These are phyloP conservation scores for Caenorhabditis brenneri DNA, from an alignment of 1,140 invertebrate species.

Conservation along the genomic window DNA sequence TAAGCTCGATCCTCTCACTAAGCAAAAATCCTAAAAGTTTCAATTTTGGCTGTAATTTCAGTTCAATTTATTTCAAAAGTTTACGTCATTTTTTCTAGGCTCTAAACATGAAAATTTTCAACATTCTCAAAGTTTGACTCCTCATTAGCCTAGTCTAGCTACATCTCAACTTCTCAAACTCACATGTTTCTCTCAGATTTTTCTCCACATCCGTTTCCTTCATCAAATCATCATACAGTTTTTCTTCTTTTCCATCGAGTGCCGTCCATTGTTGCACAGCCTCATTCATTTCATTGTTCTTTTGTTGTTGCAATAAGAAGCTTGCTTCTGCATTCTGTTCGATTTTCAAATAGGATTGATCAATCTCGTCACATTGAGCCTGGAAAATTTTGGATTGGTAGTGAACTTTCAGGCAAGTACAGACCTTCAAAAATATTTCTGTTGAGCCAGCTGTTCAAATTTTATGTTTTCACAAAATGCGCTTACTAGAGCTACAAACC, in stretches of 20 bases:
- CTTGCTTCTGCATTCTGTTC: conserved; percentile 28
- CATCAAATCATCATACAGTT: background rate
- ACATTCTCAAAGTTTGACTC: no score
- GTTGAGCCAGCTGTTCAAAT: conserved; percentile 6
- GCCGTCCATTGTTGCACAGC: conserved; percentile 14
- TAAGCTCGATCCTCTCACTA: no score
- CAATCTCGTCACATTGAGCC: background rate
- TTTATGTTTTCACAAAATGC: background rate
- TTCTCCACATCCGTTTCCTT: conserved; percentile 4
- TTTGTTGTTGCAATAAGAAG: conserved; percentile 40
- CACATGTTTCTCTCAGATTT: background rate
- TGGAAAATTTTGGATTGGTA: background rate
- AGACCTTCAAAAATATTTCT: background rate
- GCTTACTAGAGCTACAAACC: background rate
- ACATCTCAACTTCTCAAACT: no score
- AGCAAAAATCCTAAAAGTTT: no score
- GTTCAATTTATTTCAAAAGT: no score
- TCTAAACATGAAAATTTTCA: no score
- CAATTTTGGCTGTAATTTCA: no score
- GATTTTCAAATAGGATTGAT: background rate
- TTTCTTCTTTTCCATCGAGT: conserved; percentile 23
- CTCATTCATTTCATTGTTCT: conserved; percentile 39
- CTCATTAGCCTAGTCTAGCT: no score
- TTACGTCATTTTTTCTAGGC: no score
- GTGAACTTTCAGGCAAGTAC: background rate